These are phyloP conservation scores for Hyphantria cunea DNA, from an alignment of 1,140 invertebrate species.

Conservation along the genomic window DNA sequence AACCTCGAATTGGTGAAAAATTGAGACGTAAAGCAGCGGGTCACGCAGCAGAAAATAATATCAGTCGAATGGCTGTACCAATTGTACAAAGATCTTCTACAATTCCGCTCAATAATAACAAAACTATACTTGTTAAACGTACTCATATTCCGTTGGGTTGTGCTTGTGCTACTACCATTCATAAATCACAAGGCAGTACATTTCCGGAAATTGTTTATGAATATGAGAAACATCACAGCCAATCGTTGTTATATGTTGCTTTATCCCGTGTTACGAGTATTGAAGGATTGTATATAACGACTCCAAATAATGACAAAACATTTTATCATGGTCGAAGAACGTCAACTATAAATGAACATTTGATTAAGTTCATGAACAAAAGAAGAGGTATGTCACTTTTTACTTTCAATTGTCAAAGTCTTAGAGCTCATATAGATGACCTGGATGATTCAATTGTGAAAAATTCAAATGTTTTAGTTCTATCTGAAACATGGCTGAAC, in stretches of 20 bases:
- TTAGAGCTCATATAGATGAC: constrained; percentile 1
- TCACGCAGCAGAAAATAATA: too few species aligned
- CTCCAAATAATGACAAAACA: constrained; percentile 17
- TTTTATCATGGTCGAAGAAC: too few species aligned
- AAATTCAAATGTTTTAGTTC: constrained; percentile 1
- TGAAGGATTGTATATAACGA: constrained; percentile 45
- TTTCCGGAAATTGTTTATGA: constrained; percentile 54
- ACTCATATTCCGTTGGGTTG: constrained; percentile 45
- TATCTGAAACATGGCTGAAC: constrained; percentile 8
- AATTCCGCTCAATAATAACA: constrained; percentile 39
- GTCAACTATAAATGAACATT: too few species aligned
- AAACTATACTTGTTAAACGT: constrained; percentile 37
- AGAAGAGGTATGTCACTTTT: constrained; percentile 5
- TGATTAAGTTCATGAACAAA: not conserved
- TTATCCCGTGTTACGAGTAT: constrained; percentile 50
- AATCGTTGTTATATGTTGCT: constrained; percentile 52
- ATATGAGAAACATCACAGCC: constrained; percentile 43
- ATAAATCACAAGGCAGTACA: constrained; percentile 59
- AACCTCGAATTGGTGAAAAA: not conserved
- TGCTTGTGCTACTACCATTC: constrained; percentile 47
- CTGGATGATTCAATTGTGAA: not conserved
- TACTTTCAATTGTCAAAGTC: constrained; percentile 9
- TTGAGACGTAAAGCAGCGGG: too few species aligned
- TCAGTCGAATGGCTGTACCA: constrained; percentile 11
- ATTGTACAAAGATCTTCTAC: constrained; percentile 33